phyloP scores from a whole-genome alignment of 2,113 vertebrate genomes.

The Carollia perspicillata region DNA sequence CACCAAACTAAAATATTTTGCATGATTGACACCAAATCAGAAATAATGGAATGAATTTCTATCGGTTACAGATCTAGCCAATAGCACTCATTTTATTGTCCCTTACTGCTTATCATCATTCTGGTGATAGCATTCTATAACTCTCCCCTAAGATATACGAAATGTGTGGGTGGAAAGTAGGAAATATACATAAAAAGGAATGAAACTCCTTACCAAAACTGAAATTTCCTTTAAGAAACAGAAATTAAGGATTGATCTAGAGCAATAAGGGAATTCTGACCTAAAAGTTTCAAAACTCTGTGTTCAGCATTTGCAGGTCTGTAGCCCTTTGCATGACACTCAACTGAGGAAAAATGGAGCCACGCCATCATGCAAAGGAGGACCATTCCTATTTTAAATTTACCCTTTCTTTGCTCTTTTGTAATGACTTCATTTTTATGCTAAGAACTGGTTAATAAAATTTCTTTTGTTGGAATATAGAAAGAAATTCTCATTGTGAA shows the following conservation, averaged over 20 bases:
- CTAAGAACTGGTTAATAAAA: neutral
- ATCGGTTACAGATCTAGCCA: neutral
- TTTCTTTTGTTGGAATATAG: neutral
- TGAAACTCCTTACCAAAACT: neutral
- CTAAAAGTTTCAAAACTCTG: neutral
- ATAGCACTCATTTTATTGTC: neutral
- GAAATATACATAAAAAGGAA: slow-evolving; percentile 16
- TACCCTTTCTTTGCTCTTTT: neutral
- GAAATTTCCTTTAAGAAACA: neutral
- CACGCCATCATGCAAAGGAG: neutral
- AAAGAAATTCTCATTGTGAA: slow-evolving; percentile 24
- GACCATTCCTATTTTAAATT: neutral
- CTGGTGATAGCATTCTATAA: neutral
- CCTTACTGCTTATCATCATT: neutral
- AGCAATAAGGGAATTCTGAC: neutral
- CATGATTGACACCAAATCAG: neutral
- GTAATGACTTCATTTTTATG: neutral
- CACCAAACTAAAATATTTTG: neutral
- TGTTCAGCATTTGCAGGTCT: slow-evolving; percentile 5
- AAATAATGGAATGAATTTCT: neutral
- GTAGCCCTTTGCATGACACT: neutral
- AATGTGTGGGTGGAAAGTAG: neutral
- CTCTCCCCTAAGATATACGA: neutral
- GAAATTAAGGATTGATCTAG: neutral
- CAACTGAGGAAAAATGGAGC: neutral